phyloP scores from a whole-genome alignment of 2,888 invertebrate species.

The Spodoptera picta region DNA sequence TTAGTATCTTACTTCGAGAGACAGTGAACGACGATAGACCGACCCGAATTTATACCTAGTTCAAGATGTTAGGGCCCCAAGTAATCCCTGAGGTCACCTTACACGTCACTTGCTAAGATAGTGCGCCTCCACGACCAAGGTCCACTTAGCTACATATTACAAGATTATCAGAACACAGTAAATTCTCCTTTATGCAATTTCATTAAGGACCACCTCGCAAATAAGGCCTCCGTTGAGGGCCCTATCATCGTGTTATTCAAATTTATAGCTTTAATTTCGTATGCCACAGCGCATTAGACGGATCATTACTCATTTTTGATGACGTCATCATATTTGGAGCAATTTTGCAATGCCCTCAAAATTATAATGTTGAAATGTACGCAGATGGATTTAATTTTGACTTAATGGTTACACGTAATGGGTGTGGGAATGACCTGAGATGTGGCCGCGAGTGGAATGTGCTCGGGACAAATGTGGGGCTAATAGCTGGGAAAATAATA shows the following conservation, averaged over 20 bases:
- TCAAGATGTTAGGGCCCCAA: constrained; percentile 27
- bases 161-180: constrained; percentile 39
- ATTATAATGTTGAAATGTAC: constrained; percentile 54
- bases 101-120: constrained; percentile 11
- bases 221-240: constrained; percentile 47
- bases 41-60: constrained; percentile 33
- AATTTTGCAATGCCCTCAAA: constrained; percentile 56
- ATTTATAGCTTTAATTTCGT: constrained; percentile 82
- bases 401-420: constrained; percentile 45
- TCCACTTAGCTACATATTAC: constrained; percentile 34
- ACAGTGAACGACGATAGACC: constrained; percentile 30
- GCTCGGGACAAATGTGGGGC: constrained; percentile 30
- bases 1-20: constrained; percentile 22
- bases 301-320: constrained; percentile 75
- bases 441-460: constrained; percentile 23
- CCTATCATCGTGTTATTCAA: constrained; percentile 68
- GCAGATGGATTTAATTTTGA: constrained; percentile 53
- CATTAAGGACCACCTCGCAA: constrained; percentile 49
- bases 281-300: constrained; percentile 70
- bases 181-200: constrained; percentile 48
- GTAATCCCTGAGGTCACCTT: constrained; percentile 30
- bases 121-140: constrained; percentile 9
- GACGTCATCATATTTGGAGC: constrained; percentile 64
- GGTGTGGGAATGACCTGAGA: constrained; percentile 41
- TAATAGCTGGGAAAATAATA: constrained; percentile 31